A percentile compares a stretch with the other conserved stretches of the same genome.
These are phyloP conservation scores for Actinia equina DNA, from an alignment of 64 coral and sea anemone species.

Conservation along the genomic window DNA sequence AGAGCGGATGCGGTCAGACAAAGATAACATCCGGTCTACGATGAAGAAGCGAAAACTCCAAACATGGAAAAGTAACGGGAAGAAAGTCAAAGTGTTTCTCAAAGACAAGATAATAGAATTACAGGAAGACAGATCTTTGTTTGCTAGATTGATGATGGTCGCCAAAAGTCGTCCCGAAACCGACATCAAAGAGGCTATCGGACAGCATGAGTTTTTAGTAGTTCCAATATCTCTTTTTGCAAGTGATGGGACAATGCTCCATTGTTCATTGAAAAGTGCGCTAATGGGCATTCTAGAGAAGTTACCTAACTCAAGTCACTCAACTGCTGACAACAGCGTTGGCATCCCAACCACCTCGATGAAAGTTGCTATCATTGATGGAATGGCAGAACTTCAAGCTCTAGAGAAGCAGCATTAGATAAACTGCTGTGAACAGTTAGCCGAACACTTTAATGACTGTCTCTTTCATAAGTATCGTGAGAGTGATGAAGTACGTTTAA, in stretches of 20 bases:
- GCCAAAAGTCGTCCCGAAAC: slow-evolving; percentile 17
- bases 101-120: slow-evolving; percentile 1
- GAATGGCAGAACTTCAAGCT: not conserved
- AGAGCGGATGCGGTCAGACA: not conserved
- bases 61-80: slow-evolving; percentile 16
- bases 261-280: slow-evolving; percentile 22
- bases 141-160: slow-evolving; percentile 25
- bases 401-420: too few species aligned
- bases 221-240: slow-evolving; percentile 16
- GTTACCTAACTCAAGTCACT: too few species aligned
- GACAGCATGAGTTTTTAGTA: slow-evolving; percentile 9
- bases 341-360: too few species aligned
- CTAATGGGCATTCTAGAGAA: too few species aligned
- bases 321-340: too few species aligned
- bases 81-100: not conserved
- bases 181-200: slow-evolving; percentile 25
- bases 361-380: too few species aligned
- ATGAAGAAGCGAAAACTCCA: too few species aligned
- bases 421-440: too few species aligned
- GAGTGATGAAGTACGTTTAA: slow-evolving; percentile 8
- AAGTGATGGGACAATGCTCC: slow-evolving; percentile 15
- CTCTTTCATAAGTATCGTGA: slow-evolving; percentile 13
- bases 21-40: slow-evolving; percentile 27
- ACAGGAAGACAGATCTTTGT: slow-evolving; percentile 8
- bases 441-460: too few species aligned